Conservation (phyloP, 2,113 vertebrate species). For the Manacus vitellinus region DNA sequence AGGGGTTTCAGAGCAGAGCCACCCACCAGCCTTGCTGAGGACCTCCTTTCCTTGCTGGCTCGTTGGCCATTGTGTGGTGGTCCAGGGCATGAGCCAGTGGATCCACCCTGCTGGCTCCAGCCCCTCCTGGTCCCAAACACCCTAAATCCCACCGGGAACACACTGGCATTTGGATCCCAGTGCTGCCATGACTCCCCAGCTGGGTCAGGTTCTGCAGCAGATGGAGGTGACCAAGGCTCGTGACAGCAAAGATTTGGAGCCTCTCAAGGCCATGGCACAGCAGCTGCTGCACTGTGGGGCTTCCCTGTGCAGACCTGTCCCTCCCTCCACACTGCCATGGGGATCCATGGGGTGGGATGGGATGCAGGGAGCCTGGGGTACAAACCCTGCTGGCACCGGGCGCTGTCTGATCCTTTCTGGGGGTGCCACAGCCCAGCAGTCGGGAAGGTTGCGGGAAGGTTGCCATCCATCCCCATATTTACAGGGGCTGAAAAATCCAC, state of each 20-base stretch:
- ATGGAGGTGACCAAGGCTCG: not conserved
- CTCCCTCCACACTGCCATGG: rapidly evolving
- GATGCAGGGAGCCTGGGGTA: not conserved
- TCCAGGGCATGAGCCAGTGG: not conserved
- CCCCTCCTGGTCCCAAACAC: not conserved
- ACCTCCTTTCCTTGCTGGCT: not conserved
- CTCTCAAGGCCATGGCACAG: not conserved
- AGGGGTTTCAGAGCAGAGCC: not conserved
- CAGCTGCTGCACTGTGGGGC: not conserved
- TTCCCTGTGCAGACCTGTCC: not conserved
- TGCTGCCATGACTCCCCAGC: not conserved
- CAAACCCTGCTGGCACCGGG: not conserved
- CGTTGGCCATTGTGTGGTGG: rapidly evolving
- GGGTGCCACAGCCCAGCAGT: rapidly evolving
- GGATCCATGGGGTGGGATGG: no score
- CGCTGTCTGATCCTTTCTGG: not conserved
- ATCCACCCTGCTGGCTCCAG: not conserved
- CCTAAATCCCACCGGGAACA: not conserved
- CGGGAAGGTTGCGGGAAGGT: not conserved
- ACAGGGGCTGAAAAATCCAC: not conserved
- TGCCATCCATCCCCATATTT: rapidly evolving
- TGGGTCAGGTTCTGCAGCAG: not conserved
- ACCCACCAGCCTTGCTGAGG: not conserved
- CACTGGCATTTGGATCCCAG: rapidly evolving
- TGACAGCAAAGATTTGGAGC: not conserved